Base-by-base conservation (phyloP, 1,140 invertebrate genomes). In the Polypedilum vanderplanki region DNA sequence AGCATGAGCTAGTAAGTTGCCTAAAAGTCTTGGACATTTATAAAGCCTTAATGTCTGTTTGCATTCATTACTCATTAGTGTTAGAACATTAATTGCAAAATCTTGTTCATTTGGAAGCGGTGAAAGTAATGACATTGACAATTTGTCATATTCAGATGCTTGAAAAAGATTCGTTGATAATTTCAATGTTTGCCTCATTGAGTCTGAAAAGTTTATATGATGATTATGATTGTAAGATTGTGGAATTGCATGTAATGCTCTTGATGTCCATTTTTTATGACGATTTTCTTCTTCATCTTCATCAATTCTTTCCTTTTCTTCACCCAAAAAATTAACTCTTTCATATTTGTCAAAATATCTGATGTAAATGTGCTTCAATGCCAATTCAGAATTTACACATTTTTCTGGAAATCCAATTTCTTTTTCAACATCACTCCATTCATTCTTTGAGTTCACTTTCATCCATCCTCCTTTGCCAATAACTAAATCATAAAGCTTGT, bases 61-160 rank as follows among this genome's bases (percentile, higher is more conserved):
- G 41, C 94, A 93, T 81, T 98, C 96, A 78, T 96, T 97, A 20
- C 95, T 96, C 76, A 99, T 85, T 73, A 99, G 85, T 0, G 95
- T 97, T 82, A 96, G 98, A 0, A 98, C 93, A 83, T 99, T 98
- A 75, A 99, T 91, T 3, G 96, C 96, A 85, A 99, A 97, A 82
- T 99, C 97, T 81, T 99, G 95, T 85, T 99, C 98, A 83, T 99
- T 99, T 15, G 97, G 97, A 78, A 99, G 85, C 0, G 97, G 97
- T 41, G 94, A 96, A 18, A 97, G 83, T 7, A 99, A 85, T 0
- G 97, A 97, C 40, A 97, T 85, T 20, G 93, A 89, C 12, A 99
- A 85, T 78, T 93, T 91, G 78, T 95, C 92, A 80, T 97, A 96
- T 79, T 94, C 93, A 12, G 90, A 91, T 65, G 90, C 85, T 77